Base-by-base conservation (phyloP, 2,797 vertebrate species). In the Dermochelys coriacea region DNA sequence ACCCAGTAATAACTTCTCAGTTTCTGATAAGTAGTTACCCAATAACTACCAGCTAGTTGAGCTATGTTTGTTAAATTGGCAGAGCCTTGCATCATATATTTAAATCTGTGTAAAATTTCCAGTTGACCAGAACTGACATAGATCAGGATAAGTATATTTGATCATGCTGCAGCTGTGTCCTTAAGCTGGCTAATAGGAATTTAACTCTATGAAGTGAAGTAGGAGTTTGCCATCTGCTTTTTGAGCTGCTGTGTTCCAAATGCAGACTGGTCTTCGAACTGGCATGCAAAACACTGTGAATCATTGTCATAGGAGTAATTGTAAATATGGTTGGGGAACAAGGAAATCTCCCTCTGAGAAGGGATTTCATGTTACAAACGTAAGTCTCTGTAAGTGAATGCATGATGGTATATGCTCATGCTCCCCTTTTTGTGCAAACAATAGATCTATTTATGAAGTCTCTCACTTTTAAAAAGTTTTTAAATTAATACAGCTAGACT, bases 201-300 rank as follows among this genome's bases (percentile, higher is more conserved):
- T 93, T 89, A 88, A 82, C 59, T 47, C 51, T 85, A 52, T 59
- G 19, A 54, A 27, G 50, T 41, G 78, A 87, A 29, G 61, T 61
- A 29, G 49, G 64, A 52, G 50, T 61, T 81, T 51, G 11, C 75
- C 83, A 45, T 31, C 51, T 90, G 87, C 37, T 71, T 31, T n/a
- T 86, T 84, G 64, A 89, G 0, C 61, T 68, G n/a, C 45, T 1
- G 0, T 0, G 0, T 11, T 88, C 61, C 34, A 27, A 21, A 21
- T 2, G 74, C 4, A 61, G 19, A 80, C 83, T 61, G 64, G 23
- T 71, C 49, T 91, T 34, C 5, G 12, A 85, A 74, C 83, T 5
- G 11, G 34, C 51, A 85, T 74, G 41, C 7, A 12, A 92, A 89
- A 85, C 80, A 41, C 37, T 64, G 52, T 0, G 1, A 47, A 49